These are phyloP conservation scores for Macquaria australasica DNA, from an alignment of 2,113 vertebrate species.

Conservation along the genomic window DNA sequence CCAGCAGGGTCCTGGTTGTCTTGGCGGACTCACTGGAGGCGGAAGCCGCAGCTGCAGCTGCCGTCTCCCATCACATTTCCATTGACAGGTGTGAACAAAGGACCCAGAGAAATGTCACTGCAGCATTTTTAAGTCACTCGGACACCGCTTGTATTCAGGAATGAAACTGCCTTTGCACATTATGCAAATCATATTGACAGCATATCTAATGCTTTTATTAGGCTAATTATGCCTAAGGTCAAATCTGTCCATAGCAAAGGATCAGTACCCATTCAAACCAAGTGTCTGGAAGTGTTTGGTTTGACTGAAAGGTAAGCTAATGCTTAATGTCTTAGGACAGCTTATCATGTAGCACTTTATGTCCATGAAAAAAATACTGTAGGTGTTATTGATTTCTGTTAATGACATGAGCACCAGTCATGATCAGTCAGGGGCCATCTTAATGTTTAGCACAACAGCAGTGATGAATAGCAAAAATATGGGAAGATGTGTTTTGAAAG, in stretches of 20 bases:
- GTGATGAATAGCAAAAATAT: slow-evolving; percentile 8
- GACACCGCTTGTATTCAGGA: slow-evolving; percentile 68
- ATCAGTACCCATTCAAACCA: slow-evolving; percentile 45
- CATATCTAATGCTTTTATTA: slow-evolving; percentile 84
- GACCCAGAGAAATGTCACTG: slow-evolving; percentile 81
- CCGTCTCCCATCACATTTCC: slow-evolving; percentile 68
- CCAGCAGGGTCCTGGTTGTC: slow-evolving; percentile 46
- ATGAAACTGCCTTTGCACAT: slow-evolving; percentile 73
- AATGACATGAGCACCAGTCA: slow-evolving; percentile 13
- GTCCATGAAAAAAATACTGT: slow-evolving; percentile 38
- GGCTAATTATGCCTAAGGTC: slow-evolving; percentile 80
- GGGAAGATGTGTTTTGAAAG: background rate
- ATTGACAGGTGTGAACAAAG: slow-evolving; percentile 84
- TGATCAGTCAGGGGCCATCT: slow-evolving; percentile 18
- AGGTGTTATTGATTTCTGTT: slow-evolving; percentile 60
- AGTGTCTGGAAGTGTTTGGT: slow-evolving; percentile 21
- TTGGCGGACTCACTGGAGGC: slow-evolving; percentile 56
- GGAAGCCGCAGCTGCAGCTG: slow-evolving; percentile 73
- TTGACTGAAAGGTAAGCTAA: slow-evolving; percentile 61
- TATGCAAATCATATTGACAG: slow-evolving; percentile 85
- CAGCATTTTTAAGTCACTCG: slow-evolving; percentile 66
- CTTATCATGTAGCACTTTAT: slow-evolving; percentile 66
- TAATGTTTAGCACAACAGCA: background rate
- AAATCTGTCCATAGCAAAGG: slow-evolving; percentile 62
- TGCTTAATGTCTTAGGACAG: slow-evolving; percentile 68